Base-by-base conservation (phyloP, 2,797 vertebrate genomes). In the Sebastes trivittatus region DNA sequence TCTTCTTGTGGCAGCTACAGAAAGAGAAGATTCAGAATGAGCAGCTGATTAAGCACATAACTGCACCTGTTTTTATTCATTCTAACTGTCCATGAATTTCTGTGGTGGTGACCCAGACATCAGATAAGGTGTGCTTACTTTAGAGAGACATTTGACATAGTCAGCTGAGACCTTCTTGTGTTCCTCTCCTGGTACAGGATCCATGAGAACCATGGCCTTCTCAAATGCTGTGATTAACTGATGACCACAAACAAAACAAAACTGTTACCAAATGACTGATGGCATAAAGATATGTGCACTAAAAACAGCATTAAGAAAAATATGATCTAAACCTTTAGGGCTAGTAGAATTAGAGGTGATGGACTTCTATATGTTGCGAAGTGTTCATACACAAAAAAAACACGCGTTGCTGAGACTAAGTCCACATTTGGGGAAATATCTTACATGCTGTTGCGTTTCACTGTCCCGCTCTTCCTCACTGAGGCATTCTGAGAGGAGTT, bases 171-270 rank as follows among this genome's bases (percentile, higher is more conserved):
- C 92, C 61, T 90, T 94, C 86, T 92, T 94, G 86, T 99, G 98
- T 54, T 97, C 96, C 72, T 98, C 97, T 92, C 96, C 91, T 49
- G 98, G 97, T 58, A 96, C 68, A 22, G 92, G 69, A 16, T 96
- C 95, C 23, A 94, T 89, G 62, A 97, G 96, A 58, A 65, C 84
- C 87, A 99, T 70, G 0, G 96, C 95, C 77, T 96, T 96, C 85
- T 99, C 97, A 95, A 97, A 99, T 0, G 97, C 97, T 82, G 93
- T 95, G 85, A 98, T 92, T 83, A 99, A 93, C 98, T 99, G 91
- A 72, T 90, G 90, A 95, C 2, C 32, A 74, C 23, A 52, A 10
- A 52, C 18, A 49, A 85, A 75, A 68, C 11, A 42, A 64, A 78
- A 75, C 18, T 20, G 22, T 64, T 27, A 36, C 6, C n/a, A 67